Conservation (phyloP, 1,140 invertebrate species). For the Aporrectodea caliginosa region DNA sequence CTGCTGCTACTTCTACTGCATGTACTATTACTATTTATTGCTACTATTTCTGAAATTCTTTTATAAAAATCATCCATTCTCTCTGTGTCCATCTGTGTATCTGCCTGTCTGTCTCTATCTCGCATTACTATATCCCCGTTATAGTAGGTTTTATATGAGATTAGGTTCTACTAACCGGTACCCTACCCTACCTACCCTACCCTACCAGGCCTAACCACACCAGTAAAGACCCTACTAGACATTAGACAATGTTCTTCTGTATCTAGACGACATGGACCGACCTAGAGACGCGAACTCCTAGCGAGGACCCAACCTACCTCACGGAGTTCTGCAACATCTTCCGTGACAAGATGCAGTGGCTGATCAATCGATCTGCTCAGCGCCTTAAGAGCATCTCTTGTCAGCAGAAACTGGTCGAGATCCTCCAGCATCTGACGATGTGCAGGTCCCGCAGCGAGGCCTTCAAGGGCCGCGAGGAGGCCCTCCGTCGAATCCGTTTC, state of each 20-base stretch:
- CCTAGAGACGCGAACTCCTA: constrained; percentile 79
- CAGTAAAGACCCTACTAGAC: no score
- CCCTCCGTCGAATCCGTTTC: constrained; percentile 69
- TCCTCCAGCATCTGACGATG: constrained; percentile 88
- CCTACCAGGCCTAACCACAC: no score
- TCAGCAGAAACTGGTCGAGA: constrained; percentile 63
- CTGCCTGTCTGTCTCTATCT: no score
- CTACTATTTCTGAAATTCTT: no score
- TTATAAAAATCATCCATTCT: no score
- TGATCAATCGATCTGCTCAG: constrained; percentile 33
- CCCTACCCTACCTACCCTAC: no score
- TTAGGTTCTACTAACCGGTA: no score
- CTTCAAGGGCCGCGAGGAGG: constrained; percentile 84
- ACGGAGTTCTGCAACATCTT: constrained; percentile 76
- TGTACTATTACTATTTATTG: no score
- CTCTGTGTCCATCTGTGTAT: no score
- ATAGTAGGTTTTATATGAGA: no score
- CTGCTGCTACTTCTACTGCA: no score
- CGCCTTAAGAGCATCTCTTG: constrained; percentile 55
- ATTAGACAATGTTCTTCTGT: neutral
- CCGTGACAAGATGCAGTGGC: constrained; percentile 85
- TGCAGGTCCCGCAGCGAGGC: constrained; percentile 89
- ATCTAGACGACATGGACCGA: constrained; percentile 83
- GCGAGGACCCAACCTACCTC: constrained; percentile 86
- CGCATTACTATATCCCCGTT: no score